Percentiles rank a stretch among this genome's conserved stretches.
These are phyloP conservation scores for Adelphocoris suturalis DNA, from an alignment of 2,888 invertebrate species.

Conservation along the genomic window DNA sequence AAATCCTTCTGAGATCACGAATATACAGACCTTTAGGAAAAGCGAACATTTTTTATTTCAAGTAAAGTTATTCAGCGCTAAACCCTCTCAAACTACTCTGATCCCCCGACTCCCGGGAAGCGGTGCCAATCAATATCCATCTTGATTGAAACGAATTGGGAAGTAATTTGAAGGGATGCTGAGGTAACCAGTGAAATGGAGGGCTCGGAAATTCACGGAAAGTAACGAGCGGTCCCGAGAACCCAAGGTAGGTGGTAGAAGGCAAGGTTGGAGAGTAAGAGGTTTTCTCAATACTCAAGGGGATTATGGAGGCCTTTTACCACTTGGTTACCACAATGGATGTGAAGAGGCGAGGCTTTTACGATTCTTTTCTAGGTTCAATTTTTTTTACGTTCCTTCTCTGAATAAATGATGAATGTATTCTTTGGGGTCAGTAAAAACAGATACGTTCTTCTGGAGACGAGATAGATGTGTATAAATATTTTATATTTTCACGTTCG, in stretches of 20 bases:
- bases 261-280: background rate
- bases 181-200: slow-evolving; percentile 22
- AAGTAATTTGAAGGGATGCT: slow-evolving; percentile 45
- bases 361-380: background rate
- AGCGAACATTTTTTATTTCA: background rate
- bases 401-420: slow-evolving; percentile 23
- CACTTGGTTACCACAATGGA: background rate
- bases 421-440: slow-evolving; percentile 22
- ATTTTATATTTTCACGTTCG: slow-evolving; percentile 3
- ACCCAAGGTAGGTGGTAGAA: background rate
- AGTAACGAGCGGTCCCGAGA: slow-evolving; percentile 15
- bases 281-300: slow-evolving; percentile 21
- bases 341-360: background rate
- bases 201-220: slow-evolving; percentile 46
- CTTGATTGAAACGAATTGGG: slow-evolving; percentile 55
- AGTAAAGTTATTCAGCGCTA: background rate
- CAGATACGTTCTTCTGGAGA: slow-evolving; percentile 1
- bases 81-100: background rate
- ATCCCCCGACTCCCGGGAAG: background rate
- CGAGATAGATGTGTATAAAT: slow-evolving; percentile 27
- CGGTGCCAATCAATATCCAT: slow-evolving; percentile 39
- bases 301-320: slow-evolving; percentile 9
- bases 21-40: too few relatives aligned
- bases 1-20: too few relatives aligned
- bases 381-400: background rate